These are phyloP conservation scores for Hirudinaria manillensis DNA, from an alignment of 2,888 invertebrate genomes.

Conservation along the genomic window DNA sequence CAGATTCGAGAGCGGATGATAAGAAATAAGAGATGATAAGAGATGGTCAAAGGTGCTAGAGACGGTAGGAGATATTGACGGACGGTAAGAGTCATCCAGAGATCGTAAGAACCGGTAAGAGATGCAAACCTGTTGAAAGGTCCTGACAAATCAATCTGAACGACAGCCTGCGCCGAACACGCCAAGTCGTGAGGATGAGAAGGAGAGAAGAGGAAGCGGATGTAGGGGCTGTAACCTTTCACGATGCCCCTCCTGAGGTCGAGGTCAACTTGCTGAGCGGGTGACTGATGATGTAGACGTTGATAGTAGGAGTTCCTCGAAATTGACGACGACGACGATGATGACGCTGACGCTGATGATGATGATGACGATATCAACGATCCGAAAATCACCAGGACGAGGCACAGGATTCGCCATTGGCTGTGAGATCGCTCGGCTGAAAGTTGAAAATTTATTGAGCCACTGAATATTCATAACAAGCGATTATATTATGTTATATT, in stretches of 20 bases:
- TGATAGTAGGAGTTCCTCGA: neutral
- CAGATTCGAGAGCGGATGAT: neutral
- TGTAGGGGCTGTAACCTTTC: conserved; percentile 48
- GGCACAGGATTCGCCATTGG: no score
- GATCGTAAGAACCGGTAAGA: neutral
- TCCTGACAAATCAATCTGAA: conserved; percentile 47
- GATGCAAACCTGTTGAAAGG: conserved; percentile 41
- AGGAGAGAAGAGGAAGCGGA: conserved; percentile 46
- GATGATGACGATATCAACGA: neutral
- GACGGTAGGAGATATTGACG: no score
- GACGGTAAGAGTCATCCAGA: no score
- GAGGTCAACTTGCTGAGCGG: conserved; percentile 42
- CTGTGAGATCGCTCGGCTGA: conserved; percentile 1
- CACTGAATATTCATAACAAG: no score
- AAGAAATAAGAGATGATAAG: no score
- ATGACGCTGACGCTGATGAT: no score
- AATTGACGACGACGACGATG: no score
- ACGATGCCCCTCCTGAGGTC: conserved; percentile 47
- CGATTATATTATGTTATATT: no score
- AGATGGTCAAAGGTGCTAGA: no score
- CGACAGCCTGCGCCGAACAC: conserved; percentile 48
- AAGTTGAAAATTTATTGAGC: no score
- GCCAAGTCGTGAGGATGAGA: conserved; percentile 28
- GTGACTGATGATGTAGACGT: neutral
- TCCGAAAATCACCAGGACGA: no score